A percentile compares a stretch with the other conserved stretches of the same genome.
phyloP scores from a whole-genome alignment of 2,113 vertebrate species.

The Jaculus jaculus region DNA sequence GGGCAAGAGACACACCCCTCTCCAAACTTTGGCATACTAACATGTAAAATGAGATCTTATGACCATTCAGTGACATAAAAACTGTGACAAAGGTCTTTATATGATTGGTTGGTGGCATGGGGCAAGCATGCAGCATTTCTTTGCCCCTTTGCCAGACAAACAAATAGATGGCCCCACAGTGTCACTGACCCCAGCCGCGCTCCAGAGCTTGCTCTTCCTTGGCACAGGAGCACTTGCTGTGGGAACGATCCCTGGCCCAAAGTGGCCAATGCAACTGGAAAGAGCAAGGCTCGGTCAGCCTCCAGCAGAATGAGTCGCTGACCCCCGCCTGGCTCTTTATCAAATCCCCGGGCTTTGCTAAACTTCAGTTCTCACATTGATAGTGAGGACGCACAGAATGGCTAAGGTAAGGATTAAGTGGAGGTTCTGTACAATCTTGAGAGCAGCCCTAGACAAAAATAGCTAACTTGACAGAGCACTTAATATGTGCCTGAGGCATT shows the following conservation, averaged over 20 bases:
- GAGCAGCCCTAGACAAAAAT: conserved; percentile 20
- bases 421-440: not conserved
- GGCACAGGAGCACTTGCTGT: not conserved
- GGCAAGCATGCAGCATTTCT: not conserved
- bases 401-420: not conserved
- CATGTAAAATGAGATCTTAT: not conserved
- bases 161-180: not conserved
- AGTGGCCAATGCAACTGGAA: not conserved
- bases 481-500: not conserved
- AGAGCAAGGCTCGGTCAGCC: not conserved
- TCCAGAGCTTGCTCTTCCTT: not conserved
- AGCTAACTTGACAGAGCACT: not conserved
- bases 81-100: not conserved
- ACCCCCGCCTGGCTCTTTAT: not conserved
- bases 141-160: not conserved
- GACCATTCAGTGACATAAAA: conserved; percentile 7
- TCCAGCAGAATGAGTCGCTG: not conserved
- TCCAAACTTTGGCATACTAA: not conserved
- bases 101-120: too few relatives aligned
- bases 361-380: not conserved
- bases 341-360: not conserved
- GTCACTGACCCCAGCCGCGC: not conserved
- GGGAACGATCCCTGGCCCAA: not conserved
- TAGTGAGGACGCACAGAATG: not conserved
- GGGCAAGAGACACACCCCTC: not conserved